Evolutionary conservation across 2,888 invertebrate genomes (phyloP).

Genomic region (Mesoligia furuncula): DNA sequence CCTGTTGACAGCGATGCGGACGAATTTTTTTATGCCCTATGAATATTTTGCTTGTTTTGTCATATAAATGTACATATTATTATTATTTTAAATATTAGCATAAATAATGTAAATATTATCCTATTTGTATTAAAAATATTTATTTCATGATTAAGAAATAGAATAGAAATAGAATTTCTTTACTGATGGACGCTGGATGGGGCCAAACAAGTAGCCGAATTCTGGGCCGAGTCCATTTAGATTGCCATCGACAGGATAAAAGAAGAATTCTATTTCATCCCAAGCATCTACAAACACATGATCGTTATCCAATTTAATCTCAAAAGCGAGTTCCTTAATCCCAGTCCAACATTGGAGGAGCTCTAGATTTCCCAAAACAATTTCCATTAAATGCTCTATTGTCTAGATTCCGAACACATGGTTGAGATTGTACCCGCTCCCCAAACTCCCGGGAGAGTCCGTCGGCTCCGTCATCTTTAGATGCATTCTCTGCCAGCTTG

Average conservation of each 20-base stretch:
- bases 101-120: no score
- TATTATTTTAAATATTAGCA: no score
- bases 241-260: no score
- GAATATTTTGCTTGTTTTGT: no score
- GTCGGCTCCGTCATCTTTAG: slow-evolving; percentile 83
- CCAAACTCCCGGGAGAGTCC: slow-evolving; percentile 80
- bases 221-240: no score
- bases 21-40: no score
- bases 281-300: neutral
- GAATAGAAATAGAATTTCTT: neutral
- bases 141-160: neutral
- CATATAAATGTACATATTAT: no score
- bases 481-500: slow-evolving; percentile 90
- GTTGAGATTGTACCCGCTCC: slow-evolving; percentile 90
- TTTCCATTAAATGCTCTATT: slow-evolving; percentile 30
- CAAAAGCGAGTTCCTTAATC: slow-evolving; percentile 10
- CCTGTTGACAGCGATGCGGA: no score
- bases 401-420: slow-evolving; percentile 66
- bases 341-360: slow-evolving; percentile 8
- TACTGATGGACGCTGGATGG: neutral
- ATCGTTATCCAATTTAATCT: slow-evolving; percentile 4
- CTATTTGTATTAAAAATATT: no score
- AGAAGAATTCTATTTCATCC: neutral
- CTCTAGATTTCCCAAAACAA: slow-evolving; percentile 37
- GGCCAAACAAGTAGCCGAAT: neutral